A percentile compares a stretch with the other conserved stretches of the same genome.
These are phyloP conservation scores for Lissocephala sabroskyi DNA, from an alignment of 2,888 invertebrate species.

Conservation along the genomic window DNA sequence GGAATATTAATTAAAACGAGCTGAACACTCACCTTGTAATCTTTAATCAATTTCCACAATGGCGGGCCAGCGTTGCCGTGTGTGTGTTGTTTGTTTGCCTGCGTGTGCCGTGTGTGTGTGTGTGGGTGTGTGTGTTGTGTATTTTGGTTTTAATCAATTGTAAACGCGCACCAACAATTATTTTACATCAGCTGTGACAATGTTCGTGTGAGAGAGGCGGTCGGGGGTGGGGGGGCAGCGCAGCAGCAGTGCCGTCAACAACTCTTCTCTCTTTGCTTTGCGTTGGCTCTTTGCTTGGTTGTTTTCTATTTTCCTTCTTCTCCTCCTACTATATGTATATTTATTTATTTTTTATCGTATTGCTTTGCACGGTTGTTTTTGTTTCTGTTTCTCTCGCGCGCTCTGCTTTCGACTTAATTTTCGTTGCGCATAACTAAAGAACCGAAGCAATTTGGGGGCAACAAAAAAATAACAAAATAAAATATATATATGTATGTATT, in stretches of 20 bases:
- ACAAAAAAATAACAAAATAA: constrained; percentile 14
- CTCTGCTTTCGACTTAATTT: constrained; percentile 25
- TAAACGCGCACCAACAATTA: constrained; percentile 51
- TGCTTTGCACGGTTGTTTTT: constrained; percentile 22
- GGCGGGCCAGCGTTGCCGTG: constrained; percentile 22
- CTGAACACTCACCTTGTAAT: constrained; percentile 51
- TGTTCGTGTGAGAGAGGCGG: constrained; percentile 22
- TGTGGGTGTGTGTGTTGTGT: constrained; percentile 24
- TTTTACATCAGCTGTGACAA: constrained; percentile 51
- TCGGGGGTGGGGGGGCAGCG: constrained; percentile 24
- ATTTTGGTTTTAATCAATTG: constrained; percentile 62
- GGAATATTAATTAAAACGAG: constrained; percentile 38
- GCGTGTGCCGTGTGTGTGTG: constrained; percentile 18
- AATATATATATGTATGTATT: not conserved
- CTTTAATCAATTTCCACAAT: constrained; percentile 55
- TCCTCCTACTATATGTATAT: constrained; percentile 18
- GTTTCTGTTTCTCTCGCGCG: constrained; percentile 22
- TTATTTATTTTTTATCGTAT: constrained; percentile 49
- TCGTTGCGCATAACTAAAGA: constrained; percentile 41
- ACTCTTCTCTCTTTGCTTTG: constrained; percentile 6
- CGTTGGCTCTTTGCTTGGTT: constrained; percentile 14
- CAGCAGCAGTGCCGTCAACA: constrained; percentile 30
- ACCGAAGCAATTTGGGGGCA: constrained; percentile 20
- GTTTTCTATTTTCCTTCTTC: constrained; percentile 23
- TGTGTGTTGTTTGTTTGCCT: constrained; percentile 20